Evolutionary conservation across 1,140 invertebrate species (phyloP), one percentile per base, ranked within the genome.

Genomic region (Drosophila persimilis): DNA sequence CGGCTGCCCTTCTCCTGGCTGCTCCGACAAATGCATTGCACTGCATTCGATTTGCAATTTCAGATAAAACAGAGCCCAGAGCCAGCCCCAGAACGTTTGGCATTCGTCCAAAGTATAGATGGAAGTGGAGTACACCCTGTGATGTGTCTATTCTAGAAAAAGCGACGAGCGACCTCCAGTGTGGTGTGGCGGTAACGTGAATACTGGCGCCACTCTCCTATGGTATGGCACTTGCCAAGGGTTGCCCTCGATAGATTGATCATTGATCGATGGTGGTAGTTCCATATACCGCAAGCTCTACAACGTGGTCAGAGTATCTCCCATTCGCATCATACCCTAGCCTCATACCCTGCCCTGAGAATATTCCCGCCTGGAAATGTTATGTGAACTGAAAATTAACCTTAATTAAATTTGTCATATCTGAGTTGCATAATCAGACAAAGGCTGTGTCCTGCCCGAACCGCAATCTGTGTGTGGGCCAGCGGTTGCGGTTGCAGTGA

Each of bases 371-470:
- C 22, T 47, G 20, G 4, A 59, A 53, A 61, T 60, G 54, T 74
- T 74, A 41, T 66, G 72, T 74, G 62, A 65, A 74, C 43, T 56
- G 56, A 46, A 74, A 84, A 79, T 79, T 66, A 84, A 67, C 80
- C 80, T 80, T 84, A 84, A 84, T 84, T 84, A 79, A 84, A 79
- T 76, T 79, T 72, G 73, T 81, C 83, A 81, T 86, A 85, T 85
- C 80, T 75, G 46, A 6, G 51, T 44, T 56, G 77, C 77, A 75
- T 67, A 80, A 86, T 86, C 83, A 63, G 62, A 56, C 51, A 66
- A 7, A 9, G 29, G 8, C 24, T 47, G 26, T 39, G 35, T 39
- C 4, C 35, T 39, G 31, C 2, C 2, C 44, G 29, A 24, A 31
- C 31, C 8, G 31, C 31, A 31, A 31, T 31, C 50, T 44, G 41